Percentiles rank a stretch among this genome's conserved stretches.
These are phyloP conservation scores for Butorides virescens DNA, from an alignment of 2,113 vertebrate genomes.

Conservation along the genomic window DNA sequence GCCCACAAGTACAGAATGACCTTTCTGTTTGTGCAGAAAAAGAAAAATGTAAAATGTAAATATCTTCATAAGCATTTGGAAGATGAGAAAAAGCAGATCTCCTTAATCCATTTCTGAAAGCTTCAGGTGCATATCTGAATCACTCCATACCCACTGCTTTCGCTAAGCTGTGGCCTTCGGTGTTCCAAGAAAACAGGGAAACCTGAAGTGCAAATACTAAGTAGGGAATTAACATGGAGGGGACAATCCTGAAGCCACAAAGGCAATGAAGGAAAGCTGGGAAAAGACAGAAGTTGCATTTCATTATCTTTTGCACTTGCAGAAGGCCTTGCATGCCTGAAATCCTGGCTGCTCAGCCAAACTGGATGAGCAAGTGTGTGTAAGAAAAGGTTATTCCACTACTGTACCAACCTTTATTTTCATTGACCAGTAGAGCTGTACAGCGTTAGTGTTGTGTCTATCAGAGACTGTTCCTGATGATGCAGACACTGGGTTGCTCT, in stretches of 20 bases:
- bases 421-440: background rate
- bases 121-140: background rate
- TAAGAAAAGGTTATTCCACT: background rate
- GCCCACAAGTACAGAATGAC: background rate
- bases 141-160: background rate
- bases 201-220: background rate
- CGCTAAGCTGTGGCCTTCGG: background rate
- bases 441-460: rapidly evolving
- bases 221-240: background rate
- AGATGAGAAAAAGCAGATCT: background rate
- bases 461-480: background rate
- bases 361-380: background rate
- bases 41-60: background rate
- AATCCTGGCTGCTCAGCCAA: background rate
- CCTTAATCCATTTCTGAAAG: background rate
- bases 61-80: background rate
- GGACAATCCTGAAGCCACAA: background rate
- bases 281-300: background rate
- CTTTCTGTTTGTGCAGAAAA: background rate
- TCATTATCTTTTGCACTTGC: background rate
- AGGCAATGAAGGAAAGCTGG: background rate
- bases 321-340: background rate
- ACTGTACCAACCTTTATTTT: background rate
- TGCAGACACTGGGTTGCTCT: background rate
- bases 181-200: background rate